phyloP scores from a whole-genome alignment of 2,113 vertebrate species.

The Climacteris rufus region DNA sequence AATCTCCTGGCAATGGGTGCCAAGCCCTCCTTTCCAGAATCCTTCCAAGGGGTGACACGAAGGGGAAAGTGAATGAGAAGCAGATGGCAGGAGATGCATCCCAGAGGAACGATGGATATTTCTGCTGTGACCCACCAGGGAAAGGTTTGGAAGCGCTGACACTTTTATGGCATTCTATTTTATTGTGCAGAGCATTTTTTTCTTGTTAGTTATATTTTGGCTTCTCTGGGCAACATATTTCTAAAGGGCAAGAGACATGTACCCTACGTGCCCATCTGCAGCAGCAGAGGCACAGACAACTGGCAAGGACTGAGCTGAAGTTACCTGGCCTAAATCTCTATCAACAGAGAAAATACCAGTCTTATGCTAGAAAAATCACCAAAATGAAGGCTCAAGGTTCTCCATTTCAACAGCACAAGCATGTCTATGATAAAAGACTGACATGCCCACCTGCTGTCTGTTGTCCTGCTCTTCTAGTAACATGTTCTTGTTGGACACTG shows the following conservation, averaged over 20 bases:
- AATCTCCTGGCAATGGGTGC: slow-evolving; percentile 3
- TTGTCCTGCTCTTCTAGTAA: not conserved
- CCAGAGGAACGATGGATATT: slow-evolving; percentile 27
- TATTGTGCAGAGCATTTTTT: slow-evolving; percentile 46
- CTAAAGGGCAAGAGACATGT: slow-evolving; percentile 5
- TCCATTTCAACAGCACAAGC: not conserved
- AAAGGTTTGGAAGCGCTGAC: slow-evolving; percentile 51
- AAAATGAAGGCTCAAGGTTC: not conserved
- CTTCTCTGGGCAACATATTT: slow-evolving; percentile 25
- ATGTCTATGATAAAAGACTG: not conserved
- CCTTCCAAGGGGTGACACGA: not conserved
- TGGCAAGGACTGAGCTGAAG: not conserved
- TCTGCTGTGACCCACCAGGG: slow-evolving; percentile 54
- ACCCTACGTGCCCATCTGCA: not conserved
- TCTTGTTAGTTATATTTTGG: slow-evolving; percentile 44
- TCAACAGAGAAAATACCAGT: not conserved
- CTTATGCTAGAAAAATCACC: not conserved
- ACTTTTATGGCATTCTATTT: slow-evolving; percentile 48
- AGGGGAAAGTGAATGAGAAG: slow-evolving; percentile 43
- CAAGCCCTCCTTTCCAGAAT: slow-evolving; percentile 9
- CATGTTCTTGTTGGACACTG: not conserved
- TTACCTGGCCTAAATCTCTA: not conserved
- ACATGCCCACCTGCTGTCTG: not conserved
- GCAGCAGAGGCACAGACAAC: not conserved
- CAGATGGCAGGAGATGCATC: slow-evolving; percentile 9